A percentile compares a stretch with the other conserved stretches of the same genome.
phyloP scores from a whole-genome alignment of 2,888 invertebrate species.

The Phaonia tiefii region DNA sequence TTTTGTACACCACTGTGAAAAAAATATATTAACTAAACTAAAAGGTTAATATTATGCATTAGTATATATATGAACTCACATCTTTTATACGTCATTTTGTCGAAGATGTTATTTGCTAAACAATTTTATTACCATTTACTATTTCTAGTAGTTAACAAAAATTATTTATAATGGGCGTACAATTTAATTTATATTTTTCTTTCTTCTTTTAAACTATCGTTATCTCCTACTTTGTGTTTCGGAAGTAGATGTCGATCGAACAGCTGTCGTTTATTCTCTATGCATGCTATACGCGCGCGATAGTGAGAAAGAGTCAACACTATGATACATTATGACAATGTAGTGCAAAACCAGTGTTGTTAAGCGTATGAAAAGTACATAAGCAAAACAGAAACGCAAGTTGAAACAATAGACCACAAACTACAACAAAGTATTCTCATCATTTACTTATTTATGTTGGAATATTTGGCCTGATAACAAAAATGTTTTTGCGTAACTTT shows the following conservation, averaged over 20 bases:
- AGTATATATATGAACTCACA: conserved; percentile 48
- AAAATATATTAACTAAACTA: not conserved
- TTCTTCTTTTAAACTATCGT: conserved; percentile 19
- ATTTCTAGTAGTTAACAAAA: not conserved
- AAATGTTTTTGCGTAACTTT: too few relatives aligned
- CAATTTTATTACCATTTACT: conserved; percentile 6
- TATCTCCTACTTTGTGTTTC: not conserved
- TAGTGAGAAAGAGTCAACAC: conserved; percentile 64
- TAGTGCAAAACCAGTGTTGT: conserved; percentile 57
- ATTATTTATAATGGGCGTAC: too few relatives aligned
- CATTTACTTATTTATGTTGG: too few relatives aligned
- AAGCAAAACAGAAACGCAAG: too few relatives aligned
- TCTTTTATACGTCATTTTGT: conserved; percentile 52
- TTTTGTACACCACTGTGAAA: conserved; percentile 18
- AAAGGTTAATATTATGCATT: too few relatives aligned
- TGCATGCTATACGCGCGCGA: conserved; percentile 1
- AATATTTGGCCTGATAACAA: too few relatives aligned
- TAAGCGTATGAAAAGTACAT: conserved; percentile 22
- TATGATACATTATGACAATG: conserved; percentile 29
- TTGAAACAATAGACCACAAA: too few relatives aligned
- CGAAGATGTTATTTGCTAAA: not conserved
- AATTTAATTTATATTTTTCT: conserved; percentile 9
- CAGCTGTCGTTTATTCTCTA: conserved; percentile 60
- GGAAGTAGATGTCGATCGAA: conserved; percentile 37
- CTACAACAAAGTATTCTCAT: too few relatives aligned